These are phyloP conservation scores for Cuniculus paca DNA, from an alignment of 2,797 vertebrate species.

Conservation along the genomic window DNA sequence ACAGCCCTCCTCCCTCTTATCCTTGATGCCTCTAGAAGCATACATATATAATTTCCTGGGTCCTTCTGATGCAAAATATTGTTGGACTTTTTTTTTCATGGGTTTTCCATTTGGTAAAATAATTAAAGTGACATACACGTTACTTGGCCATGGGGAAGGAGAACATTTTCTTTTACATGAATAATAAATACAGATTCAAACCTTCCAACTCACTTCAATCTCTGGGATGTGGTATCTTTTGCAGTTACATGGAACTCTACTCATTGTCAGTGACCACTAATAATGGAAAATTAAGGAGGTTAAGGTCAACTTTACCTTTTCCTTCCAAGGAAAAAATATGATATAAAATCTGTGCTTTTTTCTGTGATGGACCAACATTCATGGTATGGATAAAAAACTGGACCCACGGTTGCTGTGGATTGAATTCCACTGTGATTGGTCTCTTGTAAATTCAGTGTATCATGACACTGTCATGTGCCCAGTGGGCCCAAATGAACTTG, in stretches of 20 bases:
- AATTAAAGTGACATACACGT: not conserved
- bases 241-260: not conserved
- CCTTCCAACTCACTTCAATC: not conserved
- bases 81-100: not conserved
- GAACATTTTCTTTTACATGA: not conserved
- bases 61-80: not conserved
- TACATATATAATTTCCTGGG: not conserved
- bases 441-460: not conserved
- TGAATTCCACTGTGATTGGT: not conserved
- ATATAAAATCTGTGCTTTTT: not conserved
- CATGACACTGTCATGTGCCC: not conserved
- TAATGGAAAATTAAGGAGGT: not conserved
- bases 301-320: not conserved
- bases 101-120: conserved; percentile 60
- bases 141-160: not conserved
- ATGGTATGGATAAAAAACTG: not conserved
- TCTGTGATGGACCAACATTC: not conserved
- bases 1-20: not conserved
- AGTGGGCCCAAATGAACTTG: not conserved
- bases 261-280: not conserved
- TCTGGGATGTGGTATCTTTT: not conserved
- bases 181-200: not conserved
- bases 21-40: not conserved
- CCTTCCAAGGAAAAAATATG: not conserved
- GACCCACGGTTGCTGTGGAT: not conserved